Base-by-base conservation (phyloP, 2,113 vertebrate species). In the Myotis lucifugus region DNA sequence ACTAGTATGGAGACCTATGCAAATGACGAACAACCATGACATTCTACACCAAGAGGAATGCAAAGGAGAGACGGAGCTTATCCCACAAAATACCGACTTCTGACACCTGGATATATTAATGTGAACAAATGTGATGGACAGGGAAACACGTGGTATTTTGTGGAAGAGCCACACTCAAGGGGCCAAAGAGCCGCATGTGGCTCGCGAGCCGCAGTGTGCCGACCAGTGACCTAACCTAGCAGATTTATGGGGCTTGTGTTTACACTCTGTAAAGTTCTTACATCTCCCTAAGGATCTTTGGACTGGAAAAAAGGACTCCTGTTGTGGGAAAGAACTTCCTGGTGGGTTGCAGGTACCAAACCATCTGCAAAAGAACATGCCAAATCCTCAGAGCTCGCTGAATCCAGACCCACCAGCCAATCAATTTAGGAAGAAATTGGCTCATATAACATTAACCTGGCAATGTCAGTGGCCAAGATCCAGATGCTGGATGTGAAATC, bases 401-500 rank as follows among this genome's bases (percentile, higher is more conserved):
- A 73, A 32, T 90, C 34, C 52, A 81, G 50, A 34, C 18, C 37
- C 69, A 74, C 8, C 27, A 14, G n/a, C 88, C 73, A 92, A 88
- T 94, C 90, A 56, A 14, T 82, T 66, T 85, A 32, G 59, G 64
- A 84, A 85, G 40, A 93, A 85, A 87, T 3, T 77, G 66, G 46
- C 61, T 91, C 67, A 40, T 46, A 18, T 11, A 40, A 59, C 50
- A 61, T 40, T 42, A 64, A 50, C n/a, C 15, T 25, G 9, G 34
- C n/a, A 21, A 83, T 14, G 56, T 46, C 34, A 82, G 40, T 3
- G 8, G 40, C 73, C 61, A 64, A 34, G 69, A 69, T 69, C 19
- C 61, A 93, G 76, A 59, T 23, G 59, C 18, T 69, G 61, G 73
- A 73, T 67, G 29, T 85, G 86, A 94, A 87, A 29, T 78, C 77